Evolutionary conservation across 1,140 invertebrate species (phyloP), one percentile per base, ranked within the genome.

Genomic region (Acromyrmex charruanus): DNA sequence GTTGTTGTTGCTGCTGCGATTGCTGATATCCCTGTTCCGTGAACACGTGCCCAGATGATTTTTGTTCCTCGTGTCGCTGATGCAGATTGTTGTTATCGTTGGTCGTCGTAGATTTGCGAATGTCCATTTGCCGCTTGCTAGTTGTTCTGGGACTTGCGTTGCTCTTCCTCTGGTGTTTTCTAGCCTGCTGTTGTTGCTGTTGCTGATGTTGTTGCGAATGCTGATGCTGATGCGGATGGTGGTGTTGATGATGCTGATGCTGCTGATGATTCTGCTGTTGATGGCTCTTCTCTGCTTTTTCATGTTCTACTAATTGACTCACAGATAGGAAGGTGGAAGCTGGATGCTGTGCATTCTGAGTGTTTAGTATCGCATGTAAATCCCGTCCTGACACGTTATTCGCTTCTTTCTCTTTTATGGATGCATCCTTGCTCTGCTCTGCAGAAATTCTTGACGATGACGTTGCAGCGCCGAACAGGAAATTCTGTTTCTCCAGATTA

Each of bases 261-360:
- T 91, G 91, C 3, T 84, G 88, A 61, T 93, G 92, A 68, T 77
- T 85, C 5, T 93, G 92, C 14, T 93, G 90, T 3, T 93, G 92
- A 55, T 92, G 88, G 9, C 85, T 89, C 69, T 95, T 95, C 69
- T 96, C 96, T 2, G 93, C 94, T 87, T 96, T 96, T 81, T 95
- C 95, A 44, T 96, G 96, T 85, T 97, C 96, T 14, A 97, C 96
- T 12, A 97, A 90, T 87, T 97, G 96, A 93, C 96, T 97, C 0
- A 97, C 97, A 0, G 97, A 97, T 6, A 97, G 89, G 72, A 97
- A 97, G 77, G 93, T 94, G 58, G 94, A 93, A 10, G 86, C 92
- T 9, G 92, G 84, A 77, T 95, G 92, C 10, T 94, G 94, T 7
- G 86, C 84, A 71, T 89, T 94, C 49, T 95, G 94, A 2, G 90